Conservation (phyloP, 53 echinoderm and acorn worm genomes). For the Holothuria leucospilota region DNA sequence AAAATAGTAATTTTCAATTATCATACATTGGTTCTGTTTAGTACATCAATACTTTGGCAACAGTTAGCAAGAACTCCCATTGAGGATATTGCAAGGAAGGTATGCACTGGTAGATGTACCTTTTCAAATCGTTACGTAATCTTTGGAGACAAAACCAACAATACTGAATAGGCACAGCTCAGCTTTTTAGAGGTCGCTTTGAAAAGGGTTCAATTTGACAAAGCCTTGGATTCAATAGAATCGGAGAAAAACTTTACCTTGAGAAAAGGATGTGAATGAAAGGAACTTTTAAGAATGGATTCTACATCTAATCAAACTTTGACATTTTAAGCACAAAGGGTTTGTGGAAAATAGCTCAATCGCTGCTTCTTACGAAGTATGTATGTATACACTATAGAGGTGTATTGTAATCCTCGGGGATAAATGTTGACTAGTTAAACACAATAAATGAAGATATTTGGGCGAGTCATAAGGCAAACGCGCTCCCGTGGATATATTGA, state of each 20-base stretch:
- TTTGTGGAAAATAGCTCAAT: not conserved
- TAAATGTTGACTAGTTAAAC: too few species aligned
- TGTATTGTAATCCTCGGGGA: too few species aligned
- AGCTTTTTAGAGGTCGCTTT: not conserved
- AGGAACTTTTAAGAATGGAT: not conserved
- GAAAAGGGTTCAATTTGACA: conserved; percentile 12
- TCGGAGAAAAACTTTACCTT: conserved; percentile 17
- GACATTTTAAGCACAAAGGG: conserved; percentile 32
- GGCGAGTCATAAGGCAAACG: too few species aligned
- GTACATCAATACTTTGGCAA: too few species aligned
- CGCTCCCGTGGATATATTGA: too few species aligned
- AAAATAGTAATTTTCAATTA: too few species aligned
- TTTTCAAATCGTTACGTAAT: conserved; percentile 28
- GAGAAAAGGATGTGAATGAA: conserved; percentile 6
- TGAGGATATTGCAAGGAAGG: not conserved
- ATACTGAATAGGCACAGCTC: not conserved
- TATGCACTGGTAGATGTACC: not conserved
- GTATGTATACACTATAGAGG: too few species aligned
- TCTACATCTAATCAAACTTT: conserved; percentile 9
- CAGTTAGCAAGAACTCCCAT: not conserved
- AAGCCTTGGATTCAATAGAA: not conserved
- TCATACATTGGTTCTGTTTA: too few species aligned
- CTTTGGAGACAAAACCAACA: conserved; percentile 14
- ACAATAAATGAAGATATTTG: too few species aligned
- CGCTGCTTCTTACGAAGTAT: not conserved